phyloP scores from a whole-genome alignment of 2,113 vertebrate genomes.

The Phaethon lepturus region DNA sequence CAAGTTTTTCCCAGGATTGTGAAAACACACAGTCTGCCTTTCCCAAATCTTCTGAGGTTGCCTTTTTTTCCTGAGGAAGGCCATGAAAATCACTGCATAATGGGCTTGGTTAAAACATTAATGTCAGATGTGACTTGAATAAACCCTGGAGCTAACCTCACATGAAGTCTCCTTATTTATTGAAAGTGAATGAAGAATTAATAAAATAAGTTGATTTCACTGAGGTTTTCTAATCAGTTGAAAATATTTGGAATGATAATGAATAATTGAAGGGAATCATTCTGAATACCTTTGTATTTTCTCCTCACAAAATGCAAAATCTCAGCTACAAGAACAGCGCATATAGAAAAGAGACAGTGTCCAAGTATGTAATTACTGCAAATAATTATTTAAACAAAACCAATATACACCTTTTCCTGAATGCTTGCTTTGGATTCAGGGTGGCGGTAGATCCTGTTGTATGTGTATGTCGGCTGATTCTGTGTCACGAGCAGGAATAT shows the following conservation, averaged over 20 bases:
- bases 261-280: background rate
- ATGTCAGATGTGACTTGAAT: conserved; percentile 45
- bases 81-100: conserved; percentile 34
- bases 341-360: background rate
- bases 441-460: background rate
- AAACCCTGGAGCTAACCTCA: conserved; percentile 35
- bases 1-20: conserved; percentile 39
- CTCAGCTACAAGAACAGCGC: background rate
- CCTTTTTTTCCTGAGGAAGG: background rate
- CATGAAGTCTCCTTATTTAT: conserved; percentile 29
- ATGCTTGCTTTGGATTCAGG: background rate
- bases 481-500: background rate
- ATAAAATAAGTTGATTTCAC: conserved; percentile 32
- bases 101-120: conserved; percentile 21
- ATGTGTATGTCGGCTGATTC: background rate
- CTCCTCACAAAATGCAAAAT: background rate
- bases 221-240: conserved; percentile 25
- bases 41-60: conserved; percentile 36
- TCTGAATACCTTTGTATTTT: background rate
- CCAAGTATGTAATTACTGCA: background rate
- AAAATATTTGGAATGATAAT: background rate
- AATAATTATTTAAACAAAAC: too few relatives aligned
- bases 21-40: background rate
- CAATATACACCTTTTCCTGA: background rate
- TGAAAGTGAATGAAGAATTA: background rate